Evolutionary conservation across 2,888 invertebrate species (phyloP).

Genomic region (Bombyx huttoni): DNA sequence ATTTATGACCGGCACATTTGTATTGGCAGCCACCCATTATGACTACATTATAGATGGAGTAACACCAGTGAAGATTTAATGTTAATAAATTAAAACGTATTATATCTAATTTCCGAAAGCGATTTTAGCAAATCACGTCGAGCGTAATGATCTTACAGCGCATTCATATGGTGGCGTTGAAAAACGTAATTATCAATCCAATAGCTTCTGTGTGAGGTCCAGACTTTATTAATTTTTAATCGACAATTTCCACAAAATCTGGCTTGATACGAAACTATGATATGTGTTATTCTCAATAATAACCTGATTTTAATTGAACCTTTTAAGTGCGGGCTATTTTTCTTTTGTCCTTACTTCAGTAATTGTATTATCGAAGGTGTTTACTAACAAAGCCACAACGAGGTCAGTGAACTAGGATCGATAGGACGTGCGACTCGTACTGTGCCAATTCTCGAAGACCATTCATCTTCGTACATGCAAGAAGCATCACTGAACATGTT

Average conservation of each 20-base stretch:
- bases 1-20: constrained; percentile 43
- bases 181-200: background rate
- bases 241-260: too few species aligned
- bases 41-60: constrained; percentile 23
- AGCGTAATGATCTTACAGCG: background rate
- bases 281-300: too few species aligned
- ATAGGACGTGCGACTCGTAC: constrained; percentile 20
- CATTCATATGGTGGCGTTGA: background rate
- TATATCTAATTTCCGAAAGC: constrained; percentile 13
- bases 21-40: constrained; percentile 42
- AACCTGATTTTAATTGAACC: too few species aligned
- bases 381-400: constrained; percentile 9
- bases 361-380: background rate
- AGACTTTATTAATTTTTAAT: background rate
- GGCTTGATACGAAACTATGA: too few species aligned
- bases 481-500: constrained; percentile 17
- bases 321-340: too few species aligned
- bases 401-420: constrained; percentile 18
- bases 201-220: background rate
- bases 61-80: constrained; percentile 16
- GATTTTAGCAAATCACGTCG: background rate
- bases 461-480: constrained; percentile 4
- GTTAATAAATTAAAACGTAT: constrained; percentile 16
- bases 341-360: background rate
- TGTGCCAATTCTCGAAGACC: constrained; percentile 26